These are phyloP conservation scores for Lichenostomus cassidix DNA, from an alignment of 2,113 vertebrate genomes.

Conservation along the genomic window DNA sequence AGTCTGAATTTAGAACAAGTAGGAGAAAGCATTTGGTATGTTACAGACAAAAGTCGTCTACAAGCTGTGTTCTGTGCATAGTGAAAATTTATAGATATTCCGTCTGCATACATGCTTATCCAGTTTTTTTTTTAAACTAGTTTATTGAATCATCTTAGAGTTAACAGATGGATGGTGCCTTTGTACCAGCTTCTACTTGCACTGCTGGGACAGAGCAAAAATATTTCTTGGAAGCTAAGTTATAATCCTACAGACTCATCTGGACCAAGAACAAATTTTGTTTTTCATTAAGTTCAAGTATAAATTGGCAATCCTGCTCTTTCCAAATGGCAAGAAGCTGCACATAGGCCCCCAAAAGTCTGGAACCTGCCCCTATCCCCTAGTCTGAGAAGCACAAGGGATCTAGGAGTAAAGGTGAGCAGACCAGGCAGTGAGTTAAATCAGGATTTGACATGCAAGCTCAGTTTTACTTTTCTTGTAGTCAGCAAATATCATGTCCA, in stretches of 20 bases:
- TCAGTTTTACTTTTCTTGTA: neutral
- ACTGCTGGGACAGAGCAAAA: neutral
- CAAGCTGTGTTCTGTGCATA: neutral
- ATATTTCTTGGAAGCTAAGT: neutral
- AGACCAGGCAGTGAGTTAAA: neutral
- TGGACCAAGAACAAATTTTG: neutral
- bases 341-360: neutral
- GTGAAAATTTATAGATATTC: neutral
- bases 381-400: neutral
- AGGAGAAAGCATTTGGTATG: slow-evolving; percentile 46
- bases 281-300: neutral
- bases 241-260: neutral
- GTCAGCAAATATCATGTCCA: neutral
- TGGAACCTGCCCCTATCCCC: neutral
- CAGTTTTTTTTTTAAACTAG: neutral
- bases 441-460: neutral
- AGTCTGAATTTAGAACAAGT: slow-evolving; percentile 51
- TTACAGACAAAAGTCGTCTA: slow-evolving; percentile 18
- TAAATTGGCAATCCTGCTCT: neutral
- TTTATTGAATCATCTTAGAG: neutral
- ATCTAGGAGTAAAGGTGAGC: neutral
- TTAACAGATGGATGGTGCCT: neutral
- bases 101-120: neutral
- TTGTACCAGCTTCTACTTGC: neutral
- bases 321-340: neutral